phyloP scores from a whole-genome alignment of 64 coral and sea anemone species.

The Acropora yongei region DNA sequence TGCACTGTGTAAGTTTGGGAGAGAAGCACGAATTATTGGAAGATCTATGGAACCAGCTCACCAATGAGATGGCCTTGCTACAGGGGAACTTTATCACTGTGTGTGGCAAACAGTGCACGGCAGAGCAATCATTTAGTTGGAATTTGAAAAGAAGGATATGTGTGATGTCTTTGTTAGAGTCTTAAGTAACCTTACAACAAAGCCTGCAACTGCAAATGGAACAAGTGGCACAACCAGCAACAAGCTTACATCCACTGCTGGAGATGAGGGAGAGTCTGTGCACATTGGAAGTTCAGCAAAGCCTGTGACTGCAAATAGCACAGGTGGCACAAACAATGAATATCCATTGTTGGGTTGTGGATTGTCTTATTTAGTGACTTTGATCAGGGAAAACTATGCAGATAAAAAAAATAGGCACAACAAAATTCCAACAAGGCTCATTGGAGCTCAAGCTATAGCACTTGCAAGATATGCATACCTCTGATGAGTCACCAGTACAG shows the following conservation, averaged over 20 bases:
- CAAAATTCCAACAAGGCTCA: conserved; percentile 53
- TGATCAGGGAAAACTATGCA: conserved; percentile 55
- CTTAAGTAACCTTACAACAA: conserved; percentile 7
- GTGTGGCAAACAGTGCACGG: background rate
- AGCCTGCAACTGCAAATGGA: conserved; percentile 1
- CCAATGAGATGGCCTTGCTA: conserved; percentile 38
- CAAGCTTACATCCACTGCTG: no score
- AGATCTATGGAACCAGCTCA: background rate
- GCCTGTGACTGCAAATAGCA: no score
- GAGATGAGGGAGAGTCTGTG: no score
- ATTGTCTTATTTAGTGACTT: conserved; percentile 50
- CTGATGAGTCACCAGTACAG: conserved; percentile 35
- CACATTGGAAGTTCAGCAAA: no score
- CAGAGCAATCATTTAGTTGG: conserved; percentile 4
- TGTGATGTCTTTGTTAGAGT: conserved; percentile 13
- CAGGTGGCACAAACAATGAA: background rate
- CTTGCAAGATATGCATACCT: conserved; percentile 50
- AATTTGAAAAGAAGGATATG: background rate
- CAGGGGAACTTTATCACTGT: conserved; percentile 15
- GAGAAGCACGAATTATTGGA: conserved; percentile 12
- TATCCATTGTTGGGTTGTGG: conserved; percentile 54
- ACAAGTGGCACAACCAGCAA: background rate
- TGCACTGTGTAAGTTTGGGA: background rate
- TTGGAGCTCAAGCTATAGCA: conserved; percentile 65
- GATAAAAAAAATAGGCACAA: conserved; percentile 60